Percentiles rank a stretch among this genome's conserved stretches.
Conservation (phyloP, 2,113 vertebrate species). For the Sapayoa aenigma region DNA sequence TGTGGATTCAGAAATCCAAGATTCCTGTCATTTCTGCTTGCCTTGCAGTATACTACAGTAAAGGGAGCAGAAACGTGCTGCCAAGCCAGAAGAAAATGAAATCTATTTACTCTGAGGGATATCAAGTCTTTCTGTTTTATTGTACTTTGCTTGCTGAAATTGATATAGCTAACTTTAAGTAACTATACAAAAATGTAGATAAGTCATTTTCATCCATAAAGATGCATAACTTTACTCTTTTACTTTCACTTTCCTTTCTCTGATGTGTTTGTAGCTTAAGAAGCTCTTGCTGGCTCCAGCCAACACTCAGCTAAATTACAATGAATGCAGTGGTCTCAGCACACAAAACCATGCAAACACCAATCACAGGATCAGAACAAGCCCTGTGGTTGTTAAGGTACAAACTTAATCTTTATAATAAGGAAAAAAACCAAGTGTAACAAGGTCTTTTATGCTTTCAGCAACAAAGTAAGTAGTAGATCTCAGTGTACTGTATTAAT, state of each 20-base stretch:
- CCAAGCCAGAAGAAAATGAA: not conserved
- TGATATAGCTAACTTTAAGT: conserved; percentile 19
- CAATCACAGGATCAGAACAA: conserved; percentile 95
- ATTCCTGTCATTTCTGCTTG: not conserved
- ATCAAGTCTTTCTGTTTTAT: not conserved
- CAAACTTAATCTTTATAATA: conserved; percentile 62
- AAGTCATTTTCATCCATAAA: not conserved
- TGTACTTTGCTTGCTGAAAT: conserved; percentile 21
- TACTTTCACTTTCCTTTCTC: conserved; percentile 23
- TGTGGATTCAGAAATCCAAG: conserved; percentile 2
- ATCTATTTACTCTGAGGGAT: not conserved
- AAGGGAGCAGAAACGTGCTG: not conserved
- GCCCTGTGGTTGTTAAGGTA: conserved; percentile 97
- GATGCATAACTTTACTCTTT: conserved; percentile 49
- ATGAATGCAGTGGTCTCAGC: conserved; percentile 97
- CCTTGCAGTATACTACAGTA: not conserved
- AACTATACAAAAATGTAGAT: conserved; percentile 18
- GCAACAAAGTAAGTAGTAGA: not conserved
- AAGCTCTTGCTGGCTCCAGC: conserved; percentile 98
- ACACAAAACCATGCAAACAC: conserved; percentile 93
- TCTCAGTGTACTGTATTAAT: not conserved
- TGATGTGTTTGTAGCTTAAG: conserved; percentile 87
- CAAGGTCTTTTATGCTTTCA: not conserved
- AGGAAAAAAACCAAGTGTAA: not conserved
- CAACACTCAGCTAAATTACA: conserved; percentile 98